Evolutionary conservation across 1,140 invertebrate species (phyloP).

Genomic region (Portunus trituberculatus): DNA sequence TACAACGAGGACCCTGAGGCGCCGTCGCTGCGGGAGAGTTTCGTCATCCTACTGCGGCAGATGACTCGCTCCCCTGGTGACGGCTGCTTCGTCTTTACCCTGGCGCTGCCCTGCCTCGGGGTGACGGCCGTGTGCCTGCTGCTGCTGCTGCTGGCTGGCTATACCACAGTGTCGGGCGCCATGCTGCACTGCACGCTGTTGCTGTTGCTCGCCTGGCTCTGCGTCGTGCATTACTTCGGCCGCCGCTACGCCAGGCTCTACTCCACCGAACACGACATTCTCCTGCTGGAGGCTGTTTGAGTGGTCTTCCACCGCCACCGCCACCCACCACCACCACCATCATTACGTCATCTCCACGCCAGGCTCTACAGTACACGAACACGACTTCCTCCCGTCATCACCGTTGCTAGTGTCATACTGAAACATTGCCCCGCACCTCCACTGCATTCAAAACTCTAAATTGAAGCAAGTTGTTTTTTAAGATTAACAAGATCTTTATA

Average conservation of each 20-base stretch:
- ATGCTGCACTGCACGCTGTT: constrained; percentile 28
- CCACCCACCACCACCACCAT: too few relatives aligned
- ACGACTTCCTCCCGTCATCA: too few relatives aligned
- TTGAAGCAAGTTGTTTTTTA: too few relatives aligned
- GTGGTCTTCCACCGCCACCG: too few relatives aligned
- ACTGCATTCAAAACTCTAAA: too few relatives aligned
- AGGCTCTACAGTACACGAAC: too few relatives aligned
- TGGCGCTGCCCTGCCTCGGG: constrained; percentile 42
- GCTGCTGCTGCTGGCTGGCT: constrained; percentile 8
- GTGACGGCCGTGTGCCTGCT: constrained; percentile 35
- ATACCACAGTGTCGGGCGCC: background rate
- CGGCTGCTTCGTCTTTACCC: constrained; percentile 48
- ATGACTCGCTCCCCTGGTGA: constrained; percentile 34
- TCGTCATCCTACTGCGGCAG: constrained; percentile 37
- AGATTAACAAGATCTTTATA: too few relatives aligned
- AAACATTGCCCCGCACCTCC: too few relatives aligned
- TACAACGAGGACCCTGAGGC: constrained; percentile 62
- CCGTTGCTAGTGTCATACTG: too few relatives aligned
- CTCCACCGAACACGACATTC: constrained; percentile 38
- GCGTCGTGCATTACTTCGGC: constrained; percentile 19
- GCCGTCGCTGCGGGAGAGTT: constrained; percentile 57
- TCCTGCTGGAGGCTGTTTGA: background rate
- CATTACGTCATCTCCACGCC: too few relatives aligned
- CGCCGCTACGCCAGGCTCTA: background rate
- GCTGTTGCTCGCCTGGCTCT: constrained; percentile 1